Percentiles rank a stretch among this genome's conserved stretches.
Evolutionary conservation across 2,888 invertebrate species (phyloP).

Genomic region (Drosophila anceps): DNA sequence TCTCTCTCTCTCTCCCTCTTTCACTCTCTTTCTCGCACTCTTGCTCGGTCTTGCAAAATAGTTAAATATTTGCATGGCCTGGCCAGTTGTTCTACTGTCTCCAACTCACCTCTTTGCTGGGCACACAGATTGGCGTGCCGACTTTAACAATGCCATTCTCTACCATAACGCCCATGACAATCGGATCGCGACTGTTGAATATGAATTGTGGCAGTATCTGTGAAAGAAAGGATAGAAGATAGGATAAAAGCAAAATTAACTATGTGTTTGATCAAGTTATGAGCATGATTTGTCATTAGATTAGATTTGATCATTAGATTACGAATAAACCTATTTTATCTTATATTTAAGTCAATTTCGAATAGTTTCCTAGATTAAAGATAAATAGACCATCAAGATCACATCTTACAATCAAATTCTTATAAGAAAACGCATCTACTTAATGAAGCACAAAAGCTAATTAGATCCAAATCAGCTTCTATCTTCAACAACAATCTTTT

Average conservation of each 20-base stretch:
- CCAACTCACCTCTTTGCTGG: conserved; percentile 94
- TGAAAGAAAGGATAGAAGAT: background rate
- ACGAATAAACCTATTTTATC: background rate
- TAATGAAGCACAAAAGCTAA: conserved; percentile 1
- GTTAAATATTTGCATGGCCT: conserved; percentile 62
- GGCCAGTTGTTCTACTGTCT: background rate
- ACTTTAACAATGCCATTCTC: conserved; percentile 98
- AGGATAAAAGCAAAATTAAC: conserved; percentile 22
- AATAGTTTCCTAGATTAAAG: background rate
- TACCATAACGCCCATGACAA: conserved; percentile 97
- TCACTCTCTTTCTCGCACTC: background rate
- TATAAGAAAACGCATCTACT: background rate
- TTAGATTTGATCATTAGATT: too few species aligned
- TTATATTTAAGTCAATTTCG: background rate
- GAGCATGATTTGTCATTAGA: too few species aligned
- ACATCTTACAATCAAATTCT: background rate
- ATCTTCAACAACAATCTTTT: background rate
- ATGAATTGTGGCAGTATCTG: conserved; percentile 94
- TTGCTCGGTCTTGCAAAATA: conserved; percentile 35
- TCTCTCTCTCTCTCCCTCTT: conserved; percentile 3
- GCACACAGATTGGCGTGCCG: conserved; percentile 99
- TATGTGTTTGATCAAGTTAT: background rate
- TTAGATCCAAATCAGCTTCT: background rate
- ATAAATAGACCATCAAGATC: background rate
- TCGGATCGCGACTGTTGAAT: conserved; percentile 99